phyloP scores from a whole-genome alignment of 2,888 invertebrate genomes.

The Dorcus hopei region DNA sequence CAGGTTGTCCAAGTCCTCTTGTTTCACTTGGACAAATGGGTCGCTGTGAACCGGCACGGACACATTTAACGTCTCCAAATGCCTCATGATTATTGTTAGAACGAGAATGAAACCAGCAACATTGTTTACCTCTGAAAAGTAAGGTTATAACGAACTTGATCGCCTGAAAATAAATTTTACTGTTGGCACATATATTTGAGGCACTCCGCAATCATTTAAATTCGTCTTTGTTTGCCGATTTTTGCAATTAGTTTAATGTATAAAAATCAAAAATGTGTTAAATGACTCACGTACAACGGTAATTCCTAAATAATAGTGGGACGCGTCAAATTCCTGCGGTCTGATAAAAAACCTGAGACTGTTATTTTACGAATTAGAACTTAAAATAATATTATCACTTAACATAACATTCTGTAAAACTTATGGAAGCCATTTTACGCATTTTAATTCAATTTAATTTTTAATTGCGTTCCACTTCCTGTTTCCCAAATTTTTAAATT shows the following conservation, averaged over 20 bases:
- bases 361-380: not conserved
- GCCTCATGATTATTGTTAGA: conserved; percentile 18
- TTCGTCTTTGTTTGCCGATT: not conserved
- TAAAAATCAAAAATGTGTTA: too few relatives aligned
- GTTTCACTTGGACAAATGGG: conserved; percentile 23
- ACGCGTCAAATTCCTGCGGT: too few relatives aligned
- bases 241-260: too few relatives aligned
- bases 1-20: conserved; percentile 31
- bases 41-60: conserved; percentile 1
- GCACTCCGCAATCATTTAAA: not conserved
- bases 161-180: not conserved
- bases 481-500: not conserved
- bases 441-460: conserved; percentile 13
- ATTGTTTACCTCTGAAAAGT: not conserved
- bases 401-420: not conserved
- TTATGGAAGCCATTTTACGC: conserved; percentile 18
- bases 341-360: too few relatives aligned
- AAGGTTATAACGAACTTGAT: not conserved
- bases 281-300: too few relatives aligned
- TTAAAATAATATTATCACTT: not conserved
- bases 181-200: too few relatives aligned
- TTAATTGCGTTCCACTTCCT: not conserved
- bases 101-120: not conserved
- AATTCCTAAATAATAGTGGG: too few relatives aligned
- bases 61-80: conserved; percentile 16